Percentiles rank a stretch among this genome's conserved stretches.
phyloP scores from a whole-genome alignment of 2,797 vertebrate species.

The Urocyon cinereoargenteus region DNA sequence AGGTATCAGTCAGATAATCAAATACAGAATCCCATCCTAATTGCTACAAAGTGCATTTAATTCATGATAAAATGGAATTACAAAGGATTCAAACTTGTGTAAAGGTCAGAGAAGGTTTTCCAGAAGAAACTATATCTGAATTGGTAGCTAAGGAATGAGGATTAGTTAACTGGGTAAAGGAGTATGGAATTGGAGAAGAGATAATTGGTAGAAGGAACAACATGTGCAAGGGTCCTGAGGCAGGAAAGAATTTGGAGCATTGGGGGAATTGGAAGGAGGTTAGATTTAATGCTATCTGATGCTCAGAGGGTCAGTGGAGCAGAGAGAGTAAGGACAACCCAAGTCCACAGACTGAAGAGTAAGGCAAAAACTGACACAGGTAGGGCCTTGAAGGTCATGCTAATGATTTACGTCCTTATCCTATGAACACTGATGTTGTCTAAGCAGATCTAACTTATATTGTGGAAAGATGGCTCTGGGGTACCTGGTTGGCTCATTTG shows the following conservation, averaged over 20 bases:
- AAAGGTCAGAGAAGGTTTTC: not conserved
- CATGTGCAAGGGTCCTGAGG: not conserved
- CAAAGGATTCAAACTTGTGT: not conserved
- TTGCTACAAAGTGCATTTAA: not conserved
- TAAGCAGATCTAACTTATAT: not conserved
- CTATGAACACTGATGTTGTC: not conserved
- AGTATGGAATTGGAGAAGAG: not conserved
- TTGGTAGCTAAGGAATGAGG: not conserved
- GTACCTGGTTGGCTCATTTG: not conserved
- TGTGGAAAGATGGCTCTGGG: not conserved
- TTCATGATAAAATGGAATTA: not conserved
- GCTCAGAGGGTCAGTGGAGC: not conserved
- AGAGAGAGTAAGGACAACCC: not conserved
- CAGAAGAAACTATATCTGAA: not conserved
- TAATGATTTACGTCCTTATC: not conserved
- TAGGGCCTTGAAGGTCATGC: not conserved
- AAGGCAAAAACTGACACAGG: not conserved
- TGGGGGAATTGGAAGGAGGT: not conserved
- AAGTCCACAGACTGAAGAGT: not conserved
- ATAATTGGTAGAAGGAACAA: not conserved
- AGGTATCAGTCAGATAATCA: not conserved
- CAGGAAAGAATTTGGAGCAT: not conserved
- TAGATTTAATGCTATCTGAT: not conserved
- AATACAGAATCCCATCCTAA: not conserved
- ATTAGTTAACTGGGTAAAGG: not conserved